A percentile compares a stretch with the other conserved stretches of the same genome.
These are phyloP conservation scores for Leptopilina myrica DNA, from an alignment of 2,888 invertebrate species.

Conservation along the genomic window DNA sequence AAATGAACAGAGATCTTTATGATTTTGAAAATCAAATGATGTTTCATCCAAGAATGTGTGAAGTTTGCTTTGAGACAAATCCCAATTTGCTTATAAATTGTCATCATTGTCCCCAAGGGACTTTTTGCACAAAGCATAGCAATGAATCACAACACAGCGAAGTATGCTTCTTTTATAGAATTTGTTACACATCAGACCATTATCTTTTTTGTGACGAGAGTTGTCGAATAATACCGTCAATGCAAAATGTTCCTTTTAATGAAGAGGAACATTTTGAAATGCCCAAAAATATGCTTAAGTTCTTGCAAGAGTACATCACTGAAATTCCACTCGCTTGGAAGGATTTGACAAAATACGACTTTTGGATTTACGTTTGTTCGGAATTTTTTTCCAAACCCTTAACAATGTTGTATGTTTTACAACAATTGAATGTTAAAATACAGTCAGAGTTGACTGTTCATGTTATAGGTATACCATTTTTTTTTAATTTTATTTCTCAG, in stretches of 20 bases:
- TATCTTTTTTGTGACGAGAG: background rate
- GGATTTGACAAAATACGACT: constrained; percentile 48
- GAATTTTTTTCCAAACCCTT: constrained; percentile 65
- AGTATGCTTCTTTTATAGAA: constrained; percentile 56
- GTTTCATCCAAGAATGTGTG: constrained; percentile 67
- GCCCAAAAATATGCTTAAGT: constrained; percentile 59
- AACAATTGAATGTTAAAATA: constrained; percentile 51
- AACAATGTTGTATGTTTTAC: constrained; percentile 62
- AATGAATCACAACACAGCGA: constrained; percentile 50
- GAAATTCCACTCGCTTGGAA: constrained; percentile 45
- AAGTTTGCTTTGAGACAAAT: constrained; percentile 62
- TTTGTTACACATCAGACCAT: constrained; percentile 60
- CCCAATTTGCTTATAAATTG: constrained; percentile 61
- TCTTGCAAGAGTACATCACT: constrained; percentile 54
- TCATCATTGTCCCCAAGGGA: constrained; percentile 61
- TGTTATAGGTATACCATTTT: constrained; percentile 61
- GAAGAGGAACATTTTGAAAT: constrained; percentile 45
- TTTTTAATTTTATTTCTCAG: background rate
- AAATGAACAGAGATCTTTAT: constrained; percentile 57
- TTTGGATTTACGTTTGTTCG: constrained; percentile 47
- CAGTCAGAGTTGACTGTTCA: constrained; percentile 60
- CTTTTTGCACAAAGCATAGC: constrained; percentile 64
- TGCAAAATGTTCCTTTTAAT: background rate
- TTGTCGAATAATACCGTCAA: background rate
- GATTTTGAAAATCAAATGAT: constrained; percentile 66